These are phyloP conservation scores for Psophia crepitans DNA, from an alignment of 2,113 vertebrate genomes.

Conservation along the genomic window DNA sequence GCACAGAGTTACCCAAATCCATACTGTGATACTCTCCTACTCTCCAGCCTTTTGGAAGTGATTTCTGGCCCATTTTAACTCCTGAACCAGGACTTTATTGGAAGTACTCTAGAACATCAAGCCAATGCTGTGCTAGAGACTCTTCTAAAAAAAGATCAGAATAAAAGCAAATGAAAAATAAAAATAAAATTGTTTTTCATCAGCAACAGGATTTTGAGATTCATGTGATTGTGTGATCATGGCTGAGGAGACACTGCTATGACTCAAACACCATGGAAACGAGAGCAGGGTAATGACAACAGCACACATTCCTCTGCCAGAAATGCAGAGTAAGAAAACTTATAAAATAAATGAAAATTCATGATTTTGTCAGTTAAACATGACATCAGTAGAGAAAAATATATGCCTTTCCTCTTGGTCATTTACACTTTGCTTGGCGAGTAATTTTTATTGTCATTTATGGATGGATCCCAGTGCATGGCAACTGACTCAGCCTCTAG, in stretches of 20 bases:
- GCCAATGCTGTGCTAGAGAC: not conserved
- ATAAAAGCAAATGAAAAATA: not conserved
- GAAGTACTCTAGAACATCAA: not conserved
- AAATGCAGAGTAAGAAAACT: not conserved
- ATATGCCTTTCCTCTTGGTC: not conserved
- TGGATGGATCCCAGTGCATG: not conserved
- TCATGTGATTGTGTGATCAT: not conserved
- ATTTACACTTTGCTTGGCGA: not conserved
- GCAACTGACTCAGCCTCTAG: not conserved
- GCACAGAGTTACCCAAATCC: not conserved
- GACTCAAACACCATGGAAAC: not conserved
- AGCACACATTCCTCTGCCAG: not conserved
- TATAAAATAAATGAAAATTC: not conserved
- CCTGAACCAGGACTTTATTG: not conserved
- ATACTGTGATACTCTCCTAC: not conserved
- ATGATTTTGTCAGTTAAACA: not conserved
- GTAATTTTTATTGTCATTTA: not conserved
- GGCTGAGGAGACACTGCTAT: not conserved
- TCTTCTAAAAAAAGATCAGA: not conserved
- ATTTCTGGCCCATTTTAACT: not conserved
- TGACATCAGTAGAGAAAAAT: not conserved
- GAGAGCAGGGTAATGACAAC: not conserved
- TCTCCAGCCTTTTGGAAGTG: not conserved
- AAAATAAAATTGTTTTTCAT: not conserved
- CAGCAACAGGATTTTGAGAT: not conserved